Evolutionary conservation across 2,797 vertebrate genomes (phyloP).

Genomic region (Acipenser transmontanus): DNA sequence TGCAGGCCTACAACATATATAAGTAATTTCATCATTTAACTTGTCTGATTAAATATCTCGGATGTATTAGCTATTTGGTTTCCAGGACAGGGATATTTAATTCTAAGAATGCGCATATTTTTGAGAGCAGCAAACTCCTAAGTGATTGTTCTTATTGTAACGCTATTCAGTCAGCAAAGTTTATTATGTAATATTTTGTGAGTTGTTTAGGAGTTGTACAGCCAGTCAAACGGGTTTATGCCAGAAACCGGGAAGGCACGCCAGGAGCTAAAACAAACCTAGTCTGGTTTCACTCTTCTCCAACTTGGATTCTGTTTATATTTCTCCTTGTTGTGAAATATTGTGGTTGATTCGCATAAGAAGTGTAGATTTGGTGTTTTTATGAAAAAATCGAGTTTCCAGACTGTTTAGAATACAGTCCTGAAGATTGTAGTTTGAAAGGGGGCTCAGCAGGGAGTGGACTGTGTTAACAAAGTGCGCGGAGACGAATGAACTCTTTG

Average conservation of each 20-base stretch:
- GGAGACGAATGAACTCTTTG: constrained; percentile 25
- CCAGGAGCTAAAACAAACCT: constrained; percentile 36
- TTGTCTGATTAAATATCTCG: no score
- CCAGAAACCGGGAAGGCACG: constrained; percentile 43
- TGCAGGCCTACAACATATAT: no score
- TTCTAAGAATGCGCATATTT: constrained; percentile 28
- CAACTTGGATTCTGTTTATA: constrained; percentile 10
- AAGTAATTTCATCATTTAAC: no score
- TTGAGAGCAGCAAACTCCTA: constrained; percentile 36
- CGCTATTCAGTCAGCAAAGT: constrained; percentile 39
- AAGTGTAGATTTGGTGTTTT: not conserved
- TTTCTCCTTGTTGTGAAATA: constrained; percentile 3
- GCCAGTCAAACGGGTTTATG: constrained; percentile 84
- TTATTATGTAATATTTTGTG: constrained; percentile 50
- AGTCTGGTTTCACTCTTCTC: constrained; percentile 13
- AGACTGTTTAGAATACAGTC: constrained; percentile 10
- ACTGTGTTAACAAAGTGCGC: constrained; percentile 13
- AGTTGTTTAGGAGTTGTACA: constrained; percentile 60
- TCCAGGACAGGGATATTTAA: constrained; percentile 26
- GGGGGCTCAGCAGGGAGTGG: constrained; percentile 26
- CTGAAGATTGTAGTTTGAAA: constrained; percentile 25
- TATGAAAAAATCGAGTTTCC: not conserved
- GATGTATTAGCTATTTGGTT: constrained; percentile 3
- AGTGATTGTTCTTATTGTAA: constrained; percentile 49
- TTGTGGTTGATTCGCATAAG: not conserved